Evolutionary conservation across 2,797 vertebrate species (phyloP), one percentile per base, ranked within the genome.

Genomic region (Neosalanx taihuensis): DNA sequence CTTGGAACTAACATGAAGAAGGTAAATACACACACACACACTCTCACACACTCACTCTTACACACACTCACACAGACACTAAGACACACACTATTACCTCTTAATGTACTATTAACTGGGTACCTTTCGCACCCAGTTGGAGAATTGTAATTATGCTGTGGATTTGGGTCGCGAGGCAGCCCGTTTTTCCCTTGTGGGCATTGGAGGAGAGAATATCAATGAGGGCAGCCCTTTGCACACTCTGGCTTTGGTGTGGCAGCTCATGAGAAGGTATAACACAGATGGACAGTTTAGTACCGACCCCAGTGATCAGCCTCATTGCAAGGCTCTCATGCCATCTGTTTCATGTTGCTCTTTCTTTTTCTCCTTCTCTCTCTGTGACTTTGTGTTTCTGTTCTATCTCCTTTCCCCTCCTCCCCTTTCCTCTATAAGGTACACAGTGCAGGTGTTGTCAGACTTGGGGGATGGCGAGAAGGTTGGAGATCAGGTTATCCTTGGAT

Each of bases 81-180:
- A 3, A 4, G 30, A 57, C 23, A n/a, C 69, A 4, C 12, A 73
- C 20, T 30, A 23, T 7, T 26, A 26, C 23, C 23, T 26, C 23
- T 26, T 26, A 26, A 26, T 26, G 23, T 26, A 26, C 23, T 26
- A 26, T 26, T 26, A 26, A 26, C 23, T 26, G 23, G 23, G 23
- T 26, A 26, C 23, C 69, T 62, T 73, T 85, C 79, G 62, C 31
- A 18, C 1, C 0, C 18, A 99, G 97, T 93, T 99, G 82, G 98
- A 99, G 88, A 99, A 99, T 86, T 99, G 98, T 84, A 99, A 97
- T 91, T 98, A 98, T n/a, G 97, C 95, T 5, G 94, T 99, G 68
- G 85, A 93, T n/a, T 89, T 99, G 60, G 96, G 96, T 77, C 94
- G 92, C 84, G 94, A 77, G 33, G 89, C 92, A 9, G 96, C 96